Evolutionary conservation across 2,797 vertebrate species (phyloP), one percentile per base, ranked within the genome.

Genomic region (Adrianichthys oophorus): DNA sequence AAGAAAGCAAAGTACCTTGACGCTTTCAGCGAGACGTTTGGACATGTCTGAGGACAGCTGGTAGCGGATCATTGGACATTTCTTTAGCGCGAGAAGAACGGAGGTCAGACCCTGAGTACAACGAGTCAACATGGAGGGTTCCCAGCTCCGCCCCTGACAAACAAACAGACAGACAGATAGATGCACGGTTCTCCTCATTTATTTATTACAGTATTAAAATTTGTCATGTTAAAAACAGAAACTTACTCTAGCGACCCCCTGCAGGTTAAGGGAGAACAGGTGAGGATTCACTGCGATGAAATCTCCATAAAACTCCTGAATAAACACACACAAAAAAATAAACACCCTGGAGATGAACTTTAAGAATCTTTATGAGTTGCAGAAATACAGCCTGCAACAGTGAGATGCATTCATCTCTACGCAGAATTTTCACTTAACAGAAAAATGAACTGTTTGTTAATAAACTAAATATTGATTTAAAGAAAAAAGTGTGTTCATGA

Each of bases 211-310:
- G 0, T 21, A 21, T 21, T 21, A 3, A 37, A 23, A 53, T 24
- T 1, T 5, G 5, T 40, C 12, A 40, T n/a, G 19, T 42, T 21
- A 21, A 2, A 21, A 21, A 21, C 12, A 12, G 10, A 37, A 16
- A 54, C 74, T 80, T 49, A 98, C 96, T 94, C 95, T 90, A 70
- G 93, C 90, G 57, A 97, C 95, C 45, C 94, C 95, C 59, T 92
- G 85, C 61, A 98, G 91, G 89, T 98, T 98, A 53, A 98, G 93
- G 4, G 97, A 98, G 83, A 98, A 99, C 15, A 99, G 89, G 23
- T 98, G 97, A 29, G 97, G 97, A 72, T 98, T 99, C 76, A 97
- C 94, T 1, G 97, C 97, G 0, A 98, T 95, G 83, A 98, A 99
- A 74, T 99, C 97, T 1, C 96, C 96, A 4, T 99, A 99, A 81